phyloP scores from a whole-genome alignment of 2,888 invertebrate genomes.

The Scrobipalpa costella region DNA sequence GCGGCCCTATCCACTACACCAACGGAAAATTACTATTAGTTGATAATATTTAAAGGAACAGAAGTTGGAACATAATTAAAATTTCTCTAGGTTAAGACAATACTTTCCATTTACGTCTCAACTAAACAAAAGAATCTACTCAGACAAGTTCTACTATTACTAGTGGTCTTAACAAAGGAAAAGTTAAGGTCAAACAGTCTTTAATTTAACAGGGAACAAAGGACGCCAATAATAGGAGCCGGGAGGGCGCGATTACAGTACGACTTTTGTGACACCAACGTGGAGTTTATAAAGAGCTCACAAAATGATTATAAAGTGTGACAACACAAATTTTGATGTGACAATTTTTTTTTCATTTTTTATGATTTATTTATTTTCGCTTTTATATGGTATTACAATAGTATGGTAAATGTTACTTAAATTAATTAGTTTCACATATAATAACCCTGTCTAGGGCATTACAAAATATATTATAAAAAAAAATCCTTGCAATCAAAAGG shows the following conservation, averaged over 20 bases:
- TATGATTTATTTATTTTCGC: too few relatives aligned
- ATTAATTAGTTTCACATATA: too few relatives aligned
- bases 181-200: constrained; percentile 68
- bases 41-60: background rate
- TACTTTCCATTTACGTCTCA: background rate
- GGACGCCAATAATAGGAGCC: constrained; percentile 66
- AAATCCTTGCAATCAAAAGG: too few relatives aligned
- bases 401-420: too few relatives aligned
- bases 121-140: background rate
- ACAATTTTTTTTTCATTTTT: too few relatives aligned
- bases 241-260: constrained; percentile 63
- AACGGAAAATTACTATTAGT: background rate
- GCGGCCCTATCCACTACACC: too few relatives aligned
- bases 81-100: background rate
- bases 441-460: too few relatives aligned
- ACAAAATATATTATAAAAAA: too few relatives aligned
- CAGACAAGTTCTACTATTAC: constrained; percentile 38
- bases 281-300: constrained; percentile 49
- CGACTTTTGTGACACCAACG: constrained; percentile 49
- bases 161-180: constrained; percentile 51
- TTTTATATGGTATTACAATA: too few relatives aligned
- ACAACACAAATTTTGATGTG: too few relatives aligned
- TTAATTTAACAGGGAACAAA: constrained; percentile 72
- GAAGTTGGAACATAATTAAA: background rate
- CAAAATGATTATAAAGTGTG: constrained; percentile 24